phyloP scores from a whole-genome alignment of 2,113 vertebrate genomes.

The Mormoops blainvillei region DNA sequence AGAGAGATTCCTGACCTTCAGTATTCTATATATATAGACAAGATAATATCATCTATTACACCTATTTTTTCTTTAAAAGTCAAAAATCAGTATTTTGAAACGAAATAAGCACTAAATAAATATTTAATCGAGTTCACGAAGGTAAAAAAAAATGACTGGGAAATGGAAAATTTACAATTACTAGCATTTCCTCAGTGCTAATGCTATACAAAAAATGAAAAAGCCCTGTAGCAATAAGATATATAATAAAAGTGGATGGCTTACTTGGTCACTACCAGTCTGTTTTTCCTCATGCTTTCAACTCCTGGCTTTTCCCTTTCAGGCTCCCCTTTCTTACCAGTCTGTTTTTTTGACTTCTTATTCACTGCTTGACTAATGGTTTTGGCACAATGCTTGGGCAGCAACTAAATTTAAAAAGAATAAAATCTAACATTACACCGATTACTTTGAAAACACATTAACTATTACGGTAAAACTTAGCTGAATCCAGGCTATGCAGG shows the following conservation, averaged over 20 bases:
- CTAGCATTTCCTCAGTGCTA: not conserved
- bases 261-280: conserved; percentile 98
- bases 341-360: conserved; percentile 98
- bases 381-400: conserved; percentile 99
- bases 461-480: not conserved
- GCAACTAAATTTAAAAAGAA: conserved; percentile 82
- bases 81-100: not conserved
- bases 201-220: not conserved
- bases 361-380: conserved; percentile 99
- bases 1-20: not conserved
- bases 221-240: not conserved
- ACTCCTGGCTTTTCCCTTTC: conserved; percentile 98
- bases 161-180: conserved; percentile 12
- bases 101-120: not conserved
- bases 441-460: not conserved
- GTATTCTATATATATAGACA: not conserved
- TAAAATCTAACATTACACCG: not conserved
- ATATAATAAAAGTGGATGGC: conserved; percentile 42
- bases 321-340: conserved; percentile 98
- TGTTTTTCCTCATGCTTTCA: conserved; percentile 99
- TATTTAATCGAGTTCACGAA: not conserved
- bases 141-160: not conserved
- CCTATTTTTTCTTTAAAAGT: conserved; percentile 23
- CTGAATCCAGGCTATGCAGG: not conserved
- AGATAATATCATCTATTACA: not conserved